Percentiles rank a stretch among this genome's conserved stretches.
phyloP scores from a whole-genome alignment of 2,113 vertebrate genomes.

The Oryzias melastigma region DNA sequence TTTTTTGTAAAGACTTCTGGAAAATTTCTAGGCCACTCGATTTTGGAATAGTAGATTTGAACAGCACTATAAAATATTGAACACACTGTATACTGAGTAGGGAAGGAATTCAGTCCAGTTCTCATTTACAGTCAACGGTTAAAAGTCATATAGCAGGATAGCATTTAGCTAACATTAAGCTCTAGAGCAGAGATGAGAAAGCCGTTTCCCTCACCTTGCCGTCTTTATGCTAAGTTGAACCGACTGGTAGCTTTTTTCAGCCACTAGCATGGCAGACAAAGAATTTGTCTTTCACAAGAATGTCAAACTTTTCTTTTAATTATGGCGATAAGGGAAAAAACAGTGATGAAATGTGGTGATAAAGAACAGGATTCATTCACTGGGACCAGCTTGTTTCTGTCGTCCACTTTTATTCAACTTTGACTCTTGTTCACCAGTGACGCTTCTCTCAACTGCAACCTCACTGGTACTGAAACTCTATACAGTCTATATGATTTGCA shows the following conservation, averaged over 20 bases:
- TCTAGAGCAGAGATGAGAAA: not conserved
- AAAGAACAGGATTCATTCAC: constrained; percentile 28
- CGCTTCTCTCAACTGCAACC: constrained; percentile 31
- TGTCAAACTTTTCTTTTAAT: constrained; percentile 23
- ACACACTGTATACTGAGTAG: no score
- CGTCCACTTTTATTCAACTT: not conserved
- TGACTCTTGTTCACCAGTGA: not conserved
- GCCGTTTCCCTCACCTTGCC: not conserved
- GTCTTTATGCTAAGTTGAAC: constrained; percentile 21
- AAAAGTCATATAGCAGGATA: no score
- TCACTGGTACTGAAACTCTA: constrained; percentile 46
- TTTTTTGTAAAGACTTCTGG: no score
- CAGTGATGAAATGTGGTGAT: constrained; percentile 23
- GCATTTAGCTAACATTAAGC: no score
- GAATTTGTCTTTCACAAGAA: not conserved
- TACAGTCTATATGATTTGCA: constrained; percentile 42
- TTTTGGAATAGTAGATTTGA: no score
- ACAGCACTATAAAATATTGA: no score
- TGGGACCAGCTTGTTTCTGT: constrained; percentile 40
- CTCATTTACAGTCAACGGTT: no score
- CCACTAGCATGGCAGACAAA: not conserved
- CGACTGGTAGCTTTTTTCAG: not conserved
- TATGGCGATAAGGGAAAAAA: constrained; percentile 6
- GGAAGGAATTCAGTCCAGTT: no score
- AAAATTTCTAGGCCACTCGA: no score